Base-by-base conservation (phyloP, 2,888 invertebrate species). In the Ennomos quercinarius region DNA sequence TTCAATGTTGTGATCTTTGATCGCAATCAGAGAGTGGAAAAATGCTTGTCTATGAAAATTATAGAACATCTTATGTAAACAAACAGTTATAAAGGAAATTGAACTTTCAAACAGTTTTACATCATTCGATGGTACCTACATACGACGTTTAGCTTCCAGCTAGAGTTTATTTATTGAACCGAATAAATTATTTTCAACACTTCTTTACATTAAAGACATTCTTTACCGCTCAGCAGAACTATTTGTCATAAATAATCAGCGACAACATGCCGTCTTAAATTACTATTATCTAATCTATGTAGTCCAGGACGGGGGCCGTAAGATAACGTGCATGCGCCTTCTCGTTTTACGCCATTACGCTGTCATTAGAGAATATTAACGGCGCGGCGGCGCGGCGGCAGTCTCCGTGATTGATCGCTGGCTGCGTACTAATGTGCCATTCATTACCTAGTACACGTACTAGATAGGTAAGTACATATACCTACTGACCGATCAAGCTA, bases 311-410 rank as follows among this genome's bases (percentile, higher is more conserved):
- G n/a, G n/a, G n/a, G 34, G 27, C 3, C 39, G 35, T 34, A 4
- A 41, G 50, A 50, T 50, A 50, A 10, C 12, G 36, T 10, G n/a
- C n/a, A n/a, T n/a, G 34, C 36, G 43, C 51, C 37, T 50, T 51
- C 51, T 51, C 51, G 37, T 10, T 36, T 51, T 51, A 51, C 51
- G 42, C 51, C 51, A 50, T 43, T 35, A 50, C 36, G 41, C 40
- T 48, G 47, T 48, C 47, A 48, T 40, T 40, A 34, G 34, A 11
- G 27, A 40, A n/a, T 40, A 48, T 48, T 48, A 34, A 45, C 12
- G 10, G 39, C 48, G 17, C n/a, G n/a, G n/a, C n/a, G n/a, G n/a
- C 44, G 44, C 39, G 39, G 49, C 49, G 34, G 9, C 34, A 5
- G 39, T 1, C 10, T n/a, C 48, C 17, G 38, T 38, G 40, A 42